Evolutionary conservation across 2,888 invertebrate genomes (phyloP).

Genomic region (Macaria notata): DNA sequence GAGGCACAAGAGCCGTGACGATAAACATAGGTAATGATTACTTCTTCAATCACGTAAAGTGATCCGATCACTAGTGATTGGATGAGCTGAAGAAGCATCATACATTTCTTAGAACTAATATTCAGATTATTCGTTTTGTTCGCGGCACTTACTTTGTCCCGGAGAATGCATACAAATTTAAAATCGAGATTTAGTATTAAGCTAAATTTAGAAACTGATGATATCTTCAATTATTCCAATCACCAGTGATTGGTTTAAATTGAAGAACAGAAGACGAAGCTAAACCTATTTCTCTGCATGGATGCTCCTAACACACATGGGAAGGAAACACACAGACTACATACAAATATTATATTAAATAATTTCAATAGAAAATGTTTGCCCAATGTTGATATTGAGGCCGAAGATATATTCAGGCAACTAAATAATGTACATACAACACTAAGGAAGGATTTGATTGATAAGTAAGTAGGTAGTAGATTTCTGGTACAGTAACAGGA

Average conservation of each 20-base stretch:
- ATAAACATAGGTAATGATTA: conserved; percentile 15
- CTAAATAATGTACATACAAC: no score
- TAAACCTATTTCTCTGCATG: conserved; percentile 8
- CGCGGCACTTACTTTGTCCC: conserved; percentile 11
- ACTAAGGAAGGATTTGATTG: no score
- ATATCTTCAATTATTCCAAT: conserved; percentile 33
- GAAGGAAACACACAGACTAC: background rate
- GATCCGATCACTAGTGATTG: conserved; percentile 38
- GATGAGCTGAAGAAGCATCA: conserved; percentile 24
- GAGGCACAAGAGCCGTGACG: conserved; percentile 10
- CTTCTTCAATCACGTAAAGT: conserved; percentile 20
- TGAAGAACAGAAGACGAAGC: conserved; percentile 19
- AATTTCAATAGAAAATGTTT: no score
- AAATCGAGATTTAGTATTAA: background rate
- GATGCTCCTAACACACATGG: background rate
- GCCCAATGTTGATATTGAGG: no score
- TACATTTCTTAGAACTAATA: conserved; percentile 3
- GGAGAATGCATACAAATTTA: background rate
- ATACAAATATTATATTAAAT: no score
- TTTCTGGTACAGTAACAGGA: no score
- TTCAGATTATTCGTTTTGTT: background rate
- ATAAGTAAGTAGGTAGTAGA: no score
- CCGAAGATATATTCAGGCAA: no score
- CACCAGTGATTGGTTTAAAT: conserved; percentile 39
- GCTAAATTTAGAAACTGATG: background rate